Evolutionary conservation across 35 echinoderm and acorn worm genomes (phyloP).

Genomic region (Eucidaris tribuloides): DNA sequence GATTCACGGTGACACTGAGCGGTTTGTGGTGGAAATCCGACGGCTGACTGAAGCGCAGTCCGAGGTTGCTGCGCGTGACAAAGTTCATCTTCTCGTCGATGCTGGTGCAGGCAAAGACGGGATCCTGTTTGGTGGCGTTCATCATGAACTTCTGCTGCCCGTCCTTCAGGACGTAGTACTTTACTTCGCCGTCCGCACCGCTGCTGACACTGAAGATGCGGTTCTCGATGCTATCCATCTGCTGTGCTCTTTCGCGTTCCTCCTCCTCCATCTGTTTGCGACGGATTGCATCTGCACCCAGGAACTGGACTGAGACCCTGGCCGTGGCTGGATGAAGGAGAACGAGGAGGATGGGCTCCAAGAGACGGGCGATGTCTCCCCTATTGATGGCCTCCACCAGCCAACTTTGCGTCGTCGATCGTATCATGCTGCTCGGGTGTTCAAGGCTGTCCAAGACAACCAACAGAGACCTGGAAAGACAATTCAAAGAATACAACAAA

Average conservation of each 20-base stretch:
- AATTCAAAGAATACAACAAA: neutral
- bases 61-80: conserved; percentile 75
- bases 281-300: conserved; percentile 50
- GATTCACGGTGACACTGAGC: conserved; percentile 88
- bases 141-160: conserved; percentile 62
- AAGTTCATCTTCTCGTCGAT: conserved; percentile 86
- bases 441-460: conserved; percentile 91
- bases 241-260: conserved; percentile 38
- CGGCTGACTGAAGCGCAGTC: conserved; percentile 65
- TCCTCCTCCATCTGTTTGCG: conserved; percentile 18
- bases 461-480: conserved; percentile 70
- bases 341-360: conserved; percentile 90
- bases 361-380: conserved; percentile 86
- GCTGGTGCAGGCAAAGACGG: conserved; percentile 83
- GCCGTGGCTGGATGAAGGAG: conserved; percentile 92
- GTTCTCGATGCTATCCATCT: conserved; percentile 57
- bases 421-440: conserved; percentile 83
- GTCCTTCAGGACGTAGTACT: conserved; percentile 80
- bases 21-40: conserved; percentile 68
- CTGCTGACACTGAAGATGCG: conserved; percentile 87
- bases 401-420: conserved; percentile 87
- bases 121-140: conserved; percentile 64
- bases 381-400: conserved; percentile 90
- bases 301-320: conserved; percentile 89
- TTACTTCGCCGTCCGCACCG: conserved; percentile 85